A percentile compares a stretch with the other conserved stretches of the same genome.
Conservation (phyloP, 2,797 vertebrate species). For the Mus minutoides region DNA sequence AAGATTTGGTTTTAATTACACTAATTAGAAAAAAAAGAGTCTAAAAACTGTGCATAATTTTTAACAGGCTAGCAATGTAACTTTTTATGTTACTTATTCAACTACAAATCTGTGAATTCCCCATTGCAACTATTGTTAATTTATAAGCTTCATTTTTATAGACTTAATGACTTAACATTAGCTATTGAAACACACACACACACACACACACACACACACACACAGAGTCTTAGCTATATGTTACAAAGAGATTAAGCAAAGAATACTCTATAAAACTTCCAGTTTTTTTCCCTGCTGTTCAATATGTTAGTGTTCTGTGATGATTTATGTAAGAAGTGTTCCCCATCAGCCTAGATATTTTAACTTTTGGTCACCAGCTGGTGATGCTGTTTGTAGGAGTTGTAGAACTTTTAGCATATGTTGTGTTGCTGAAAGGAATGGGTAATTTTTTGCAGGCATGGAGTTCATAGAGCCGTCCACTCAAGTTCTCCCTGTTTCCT, state of each 20-base stretch:
- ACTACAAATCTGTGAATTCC: slow-evolving; percentile 67
- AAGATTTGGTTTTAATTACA: slow-evolving; percentile 76
- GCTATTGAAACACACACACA: not conserved
- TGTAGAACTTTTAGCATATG: not conserved
- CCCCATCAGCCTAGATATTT: not conserved
- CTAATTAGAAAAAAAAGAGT: slow-evolving; percentile 78
- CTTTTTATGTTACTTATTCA: slow-evolving; percentile 68
- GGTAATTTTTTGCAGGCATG: too few species aligned
- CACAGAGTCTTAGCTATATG: not conserved
- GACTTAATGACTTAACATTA: slow-evolving; percentile 15
- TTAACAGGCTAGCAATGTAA: slow-evolving; percentile 56
- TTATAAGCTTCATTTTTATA: slow-evolving; percentile 51
- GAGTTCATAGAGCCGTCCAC: too few species aligned
- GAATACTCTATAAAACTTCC: not conserved
- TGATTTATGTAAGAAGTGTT: not conserved
- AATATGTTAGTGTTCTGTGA: not conserved
- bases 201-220: not conserved
- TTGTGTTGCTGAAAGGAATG: not conserved
- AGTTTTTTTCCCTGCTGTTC: not conserved
- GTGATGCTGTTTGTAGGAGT: not conserved
- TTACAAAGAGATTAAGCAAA: not conserved
- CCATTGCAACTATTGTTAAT: slow-evolving; percentile 64
- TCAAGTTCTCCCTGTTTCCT: not conserved
- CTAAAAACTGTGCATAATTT: slow-evolving; percentile 71
- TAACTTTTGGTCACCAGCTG: not conserved